phyloP scores from a whole-genome alignment of 2,888 invertebrate genomes.

The Nematopogon swammerdamellus region DNA sequence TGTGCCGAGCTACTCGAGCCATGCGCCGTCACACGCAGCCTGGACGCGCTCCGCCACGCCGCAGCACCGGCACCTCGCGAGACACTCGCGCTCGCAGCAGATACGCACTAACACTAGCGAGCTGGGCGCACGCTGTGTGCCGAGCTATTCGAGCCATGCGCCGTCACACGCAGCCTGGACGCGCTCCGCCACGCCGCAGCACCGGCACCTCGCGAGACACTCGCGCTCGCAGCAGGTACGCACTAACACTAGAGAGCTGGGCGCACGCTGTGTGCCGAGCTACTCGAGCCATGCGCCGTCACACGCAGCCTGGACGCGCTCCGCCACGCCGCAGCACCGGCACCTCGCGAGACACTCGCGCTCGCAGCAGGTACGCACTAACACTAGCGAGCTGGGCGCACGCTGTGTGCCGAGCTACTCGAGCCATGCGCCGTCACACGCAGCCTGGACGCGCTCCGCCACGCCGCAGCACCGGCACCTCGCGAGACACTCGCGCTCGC shows the following conservation, averaged over 20 bases:
- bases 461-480: conserved; percentile 53
- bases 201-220: conserved; percentile 51
- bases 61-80: conserved; percentile 52
- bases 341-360: conserved; percentile 52
- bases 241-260: conserved; percentile 50
- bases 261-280: conserved; percentile 50
- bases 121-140: conserved; percentile 54
- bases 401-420: conserved; percentile 45
- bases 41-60: conserved; percentile 51
- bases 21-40: conserved; percentile 29
- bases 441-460: conserved; percentile 49
- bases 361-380: conserved; percentile 46
- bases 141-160: conserved; percentile 12
- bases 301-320: conserved; percentile 46
- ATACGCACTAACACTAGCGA: conserved; percentile 46
- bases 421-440: conserved; percentile 19
- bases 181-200: conserved; percentile 52
- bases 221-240: conserved; percentile 50
- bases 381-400: conserved; percentile 51
- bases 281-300: conserved; percentile 12
- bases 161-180: conserved; percentile 41
- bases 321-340: conserved; percentile 51
- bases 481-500: conserved; percentile 51
- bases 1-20: conserved; percentile 33
- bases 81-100: conserved; percentile 52